Percentiles rank a stretch among this genome's conserved stretches.
Conservation (phyloP, 2,888 invertebrate genomes). For the Zygaena filipendulae region DNA sequence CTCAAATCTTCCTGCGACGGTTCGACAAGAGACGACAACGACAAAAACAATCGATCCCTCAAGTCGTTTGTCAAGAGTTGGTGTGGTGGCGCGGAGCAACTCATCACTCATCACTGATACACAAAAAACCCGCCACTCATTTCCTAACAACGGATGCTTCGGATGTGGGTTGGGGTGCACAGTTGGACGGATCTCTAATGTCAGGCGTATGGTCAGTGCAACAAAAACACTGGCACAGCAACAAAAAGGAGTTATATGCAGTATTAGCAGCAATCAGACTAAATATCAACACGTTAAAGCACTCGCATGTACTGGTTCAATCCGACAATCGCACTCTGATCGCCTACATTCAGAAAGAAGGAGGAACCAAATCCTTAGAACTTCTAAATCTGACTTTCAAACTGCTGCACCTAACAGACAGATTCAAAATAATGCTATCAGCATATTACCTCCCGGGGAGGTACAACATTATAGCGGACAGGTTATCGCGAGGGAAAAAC, state of each 20-base stretch:
- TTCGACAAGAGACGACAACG: neutral
- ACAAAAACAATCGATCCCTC: neutral
- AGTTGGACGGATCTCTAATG: too few relatives aligned
- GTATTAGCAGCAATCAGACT: neutral
- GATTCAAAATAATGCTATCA: too few relatives aligned
- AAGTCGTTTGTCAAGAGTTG: neutral
- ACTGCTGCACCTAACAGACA: slow-evolving; percentile 7
- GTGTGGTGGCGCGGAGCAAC: neutral
- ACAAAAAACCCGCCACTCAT: neutral
- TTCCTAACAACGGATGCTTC: slow-evolving; percentile 20
- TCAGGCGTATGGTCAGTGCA: too few relatives aligned
- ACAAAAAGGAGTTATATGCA: slow-evolving; percentile 16
- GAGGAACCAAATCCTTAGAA: slow-evolving; percentile 10
- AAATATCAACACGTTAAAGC: too few relatives aligned
- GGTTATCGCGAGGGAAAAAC: slow-evolving; percentile 11
- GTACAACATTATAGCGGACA: slow-evolving; percentile 14
- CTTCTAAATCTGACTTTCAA: slow-evolving; percentile 4
- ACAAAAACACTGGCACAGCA: slow-evolving; percentile 18
- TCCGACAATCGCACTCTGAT: slow-evolving; percentile 13
- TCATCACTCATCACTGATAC: neutral
- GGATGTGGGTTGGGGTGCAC: slow-evolving; percentile 16
- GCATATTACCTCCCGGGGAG: slow-evolving; percentile 13
- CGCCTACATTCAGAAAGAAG: slow-evolving; percentile 12
- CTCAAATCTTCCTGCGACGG: too few relatives aligned
- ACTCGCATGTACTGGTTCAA: too few relatives aligned